phyloP scores from a whole-genome alignment of 2,113 vertebrate genomes.

The Cyanocitta stelleri region DNA sequence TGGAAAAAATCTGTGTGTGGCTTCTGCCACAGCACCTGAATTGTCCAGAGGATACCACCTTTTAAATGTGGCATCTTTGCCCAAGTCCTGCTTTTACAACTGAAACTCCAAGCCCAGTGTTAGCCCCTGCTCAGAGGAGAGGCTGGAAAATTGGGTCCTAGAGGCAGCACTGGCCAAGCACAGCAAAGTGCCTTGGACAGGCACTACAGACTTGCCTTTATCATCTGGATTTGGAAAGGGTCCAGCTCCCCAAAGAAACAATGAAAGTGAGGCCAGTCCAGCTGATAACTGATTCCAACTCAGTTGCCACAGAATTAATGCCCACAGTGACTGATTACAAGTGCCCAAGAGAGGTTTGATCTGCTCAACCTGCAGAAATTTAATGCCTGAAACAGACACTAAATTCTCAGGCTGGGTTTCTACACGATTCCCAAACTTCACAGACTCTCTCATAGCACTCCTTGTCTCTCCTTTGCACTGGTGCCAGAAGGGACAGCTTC shows the following conservation, averaged over 20 bases:
- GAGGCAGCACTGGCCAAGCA: background rate
- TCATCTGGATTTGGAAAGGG: background rate
- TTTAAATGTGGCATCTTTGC: background rate
- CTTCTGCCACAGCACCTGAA: background rate
- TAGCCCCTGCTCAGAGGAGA: background rate
- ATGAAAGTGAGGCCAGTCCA: background rate
- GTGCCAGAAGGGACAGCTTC: background rate
- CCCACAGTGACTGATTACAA: background rate
- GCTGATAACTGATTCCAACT: background rate
- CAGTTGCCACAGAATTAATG: background rate
- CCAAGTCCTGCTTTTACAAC: background rate
- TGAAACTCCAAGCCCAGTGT: background rate
- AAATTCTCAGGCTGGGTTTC: background rate
- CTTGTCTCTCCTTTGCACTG: background rate
- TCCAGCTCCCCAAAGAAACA: background rate
- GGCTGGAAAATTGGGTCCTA: background rate
- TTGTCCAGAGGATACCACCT: background rate
- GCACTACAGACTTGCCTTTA: background rate
- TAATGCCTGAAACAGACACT: background rate
- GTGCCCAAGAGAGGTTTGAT: background rate
- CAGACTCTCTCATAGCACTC: background rate
- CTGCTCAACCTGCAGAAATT: background rate
- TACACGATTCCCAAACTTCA: background rate
- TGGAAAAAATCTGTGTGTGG: background rate
- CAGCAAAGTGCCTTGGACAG: background rate